phyloP scores from a whole-genome alignment of 1,140 invertebrate genomes.

The Magallana gigas region DNA sequence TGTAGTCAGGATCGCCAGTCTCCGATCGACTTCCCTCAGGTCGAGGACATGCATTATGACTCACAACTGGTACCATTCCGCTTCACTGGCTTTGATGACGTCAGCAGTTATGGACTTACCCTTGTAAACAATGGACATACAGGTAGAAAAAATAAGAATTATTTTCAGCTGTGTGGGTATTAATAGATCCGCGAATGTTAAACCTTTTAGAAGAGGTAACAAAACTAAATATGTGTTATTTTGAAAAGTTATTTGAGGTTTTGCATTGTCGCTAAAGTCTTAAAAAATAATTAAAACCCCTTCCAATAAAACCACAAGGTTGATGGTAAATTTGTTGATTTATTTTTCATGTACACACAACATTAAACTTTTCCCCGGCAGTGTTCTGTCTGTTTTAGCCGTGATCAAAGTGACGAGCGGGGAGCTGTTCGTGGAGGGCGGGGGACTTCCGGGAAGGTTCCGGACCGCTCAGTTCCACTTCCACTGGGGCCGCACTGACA shows the following conservation, averaged over 20 bases:
- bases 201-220: too few species aligned
- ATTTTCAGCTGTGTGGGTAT: too few species aligned
- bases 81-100: constrained; percentile 13
- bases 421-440: constrained; percentile 46
- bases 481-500: constrained; percentile 75
- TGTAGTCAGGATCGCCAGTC: constrained; percentile 13
- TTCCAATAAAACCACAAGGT: too few species aligned
- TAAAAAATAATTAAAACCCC: too few species aligned
- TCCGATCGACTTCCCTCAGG: constrained; percentile 29
- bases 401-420: constrained; percentile 32
- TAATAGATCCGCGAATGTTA: too few species aligned
- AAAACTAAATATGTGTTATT: too few species aligned
- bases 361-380: too few species aligned
- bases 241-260: too few species aligned
- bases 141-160: not conserved
- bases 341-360: too few species aligned
- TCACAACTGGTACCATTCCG: not conserved
- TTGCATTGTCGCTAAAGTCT: too few species aligned
- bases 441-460: constrained; percentile 55
- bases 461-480: constrained; percentile 77
- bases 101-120: not conserved
- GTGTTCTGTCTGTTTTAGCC: constrained; percentile 21
- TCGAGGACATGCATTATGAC: not conserved
- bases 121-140: constrained; percentile 45
- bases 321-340: too few species aligned